Base-by-base conservation (phyloP, 2,113 vertebrate species). In the Ammodytes marinus region DNA sequence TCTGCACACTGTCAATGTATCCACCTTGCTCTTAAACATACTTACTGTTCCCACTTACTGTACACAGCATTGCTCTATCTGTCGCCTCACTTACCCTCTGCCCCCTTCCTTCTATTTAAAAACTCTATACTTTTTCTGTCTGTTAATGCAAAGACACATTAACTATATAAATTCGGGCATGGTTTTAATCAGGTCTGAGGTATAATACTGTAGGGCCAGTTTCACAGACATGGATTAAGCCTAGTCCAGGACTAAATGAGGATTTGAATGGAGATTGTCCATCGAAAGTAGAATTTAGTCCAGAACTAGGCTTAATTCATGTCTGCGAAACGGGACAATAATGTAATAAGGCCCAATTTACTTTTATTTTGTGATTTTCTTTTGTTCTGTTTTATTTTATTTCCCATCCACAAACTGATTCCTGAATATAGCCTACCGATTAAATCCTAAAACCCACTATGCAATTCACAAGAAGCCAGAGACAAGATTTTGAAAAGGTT, bases 11-110 rank as follows among this genome's bases (percentile, higher is more conserved):
- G 14, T 65, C 59, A 54, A 46, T 85, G 17, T 82, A 19, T 88
- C 63, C 78, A 66, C 69, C 63, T 76, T 45, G 35, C 54, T 87
- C 57, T 58, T 63, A 76, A 27, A 63, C 68, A 47, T 42, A 50
- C 55, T 46, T 15, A 52, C 58, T 27, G 1, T 35, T 49, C 57
- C 40, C 42, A 47, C 42, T 63, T 13, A 43, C 58, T 57, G 52
- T 57, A 5, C n/a, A 52, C 15, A 40, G 27, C 55, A 74, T 64
- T n/a, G 13, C 27, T 60, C 7, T 19, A 14, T 66, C 27, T 19
- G 4, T 58, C 3, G 0, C 45, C 71, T 77, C 58, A 46, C 40
- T 78, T 63, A 80, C 17, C 50, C 66, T 74, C 58, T 80, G 46
- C 40, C 60, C 43, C 4, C 2, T 54, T 71, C 5, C 6, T 57